Base-by-base conservation (phyloP, 2,797 vertebrate species). In the Hybognathus amarus region DNA sequence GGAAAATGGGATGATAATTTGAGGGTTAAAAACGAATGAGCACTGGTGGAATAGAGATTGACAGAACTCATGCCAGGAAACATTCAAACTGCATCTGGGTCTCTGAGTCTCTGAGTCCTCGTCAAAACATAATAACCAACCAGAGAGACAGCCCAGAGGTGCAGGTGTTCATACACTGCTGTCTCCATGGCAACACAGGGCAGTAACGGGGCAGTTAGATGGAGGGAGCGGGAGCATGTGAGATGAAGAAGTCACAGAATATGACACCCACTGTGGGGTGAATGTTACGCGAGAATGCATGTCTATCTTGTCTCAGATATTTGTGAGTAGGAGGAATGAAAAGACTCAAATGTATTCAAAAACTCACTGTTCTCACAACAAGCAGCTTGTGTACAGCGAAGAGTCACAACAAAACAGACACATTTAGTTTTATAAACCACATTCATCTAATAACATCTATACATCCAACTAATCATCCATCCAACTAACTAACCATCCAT, bases 101-200 rank as follows among this genome's bases (percentile, higher is more conserved):
- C 45, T 66, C 40, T 9, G 40, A 78, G 42, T 27, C 24, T 66
- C 40, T 9, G 40, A 78, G 42, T 27, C 24, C 42, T 50, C 42
- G 17, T 67, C 63, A 82, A 9, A 59, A 38, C 18, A 0, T 18
- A 13, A 52, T 50, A 18, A 79, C 67, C 12, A 11, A 52, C 33
- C 12, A 30, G 59, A 68, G 17, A n/a, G 17, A 40, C 52, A 40
- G n/a, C 47, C 71, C 36, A 33, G 63, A 77, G 52, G 63, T 40
- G 18, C 64, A n/a, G 45, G 30, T 67, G 27, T 24, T 27, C 18
- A 76, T 75, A 20, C 12, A 27, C 38, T 42, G 42, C 56, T 30
- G 66, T 80, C 38, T 70, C 82, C 79, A 71, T 71, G 79, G 68
- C 61, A 82, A 81, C 82, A 82, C 56, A 74, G 84, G 67, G 63